Conservation (phyloP, 2,888 invertebrate genomes). For the Hirudinaria manillensis region DNA sequence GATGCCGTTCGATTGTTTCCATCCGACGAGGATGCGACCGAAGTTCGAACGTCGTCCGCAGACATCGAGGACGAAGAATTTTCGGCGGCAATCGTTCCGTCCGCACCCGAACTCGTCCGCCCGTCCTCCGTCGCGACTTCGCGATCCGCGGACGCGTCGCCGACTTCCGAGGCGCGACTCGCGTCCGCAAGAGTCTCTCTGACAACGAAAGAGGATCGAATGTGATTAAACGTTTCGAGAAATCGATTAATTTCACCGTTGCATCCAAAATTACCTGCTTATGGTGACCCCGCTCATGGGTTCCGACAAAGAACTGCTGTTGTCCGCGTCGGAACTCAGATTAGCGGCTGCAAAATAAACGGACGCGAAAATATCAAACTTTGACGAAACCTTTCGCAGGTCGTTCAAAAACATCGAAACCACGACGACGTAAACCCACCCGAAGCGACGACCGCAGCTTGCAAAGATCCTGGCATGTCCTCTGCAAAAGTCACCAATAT, state of each 20-base stretch:
- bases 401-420: no score
- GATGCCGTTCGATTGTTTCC: slow-evolving; percentile 10
- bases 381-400: not conserved
- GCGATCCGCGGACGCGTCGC: not conserved
- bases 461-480: not conserved
- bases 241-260: no score
- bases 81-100: not conserved
- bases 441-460: not conserved
- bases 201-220: not conserved
- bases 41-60: no score
- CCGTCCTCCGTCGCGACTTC: not conserved
- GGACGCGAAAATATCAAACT: not conserved
- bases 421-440: not conserved
- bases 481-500: slow-evolving; percentile 15
- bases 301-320: slow-evolving; percentile 12
- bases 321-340: not conserved
- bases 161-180: not conserved
- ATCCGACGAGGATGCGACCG: not conserved
- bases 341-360: not conserved
- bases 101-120: not conserved
- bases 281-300: slow-evolving; percentile 5
- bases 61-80: not conserved
- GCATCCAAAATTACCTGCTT: not conserved
- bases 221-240: no score
- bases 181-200: not conserved